Base-by-base conservation (phyloP, 2,113 vertebrate genomes). In the Semnopithecus entellus region DNA sequence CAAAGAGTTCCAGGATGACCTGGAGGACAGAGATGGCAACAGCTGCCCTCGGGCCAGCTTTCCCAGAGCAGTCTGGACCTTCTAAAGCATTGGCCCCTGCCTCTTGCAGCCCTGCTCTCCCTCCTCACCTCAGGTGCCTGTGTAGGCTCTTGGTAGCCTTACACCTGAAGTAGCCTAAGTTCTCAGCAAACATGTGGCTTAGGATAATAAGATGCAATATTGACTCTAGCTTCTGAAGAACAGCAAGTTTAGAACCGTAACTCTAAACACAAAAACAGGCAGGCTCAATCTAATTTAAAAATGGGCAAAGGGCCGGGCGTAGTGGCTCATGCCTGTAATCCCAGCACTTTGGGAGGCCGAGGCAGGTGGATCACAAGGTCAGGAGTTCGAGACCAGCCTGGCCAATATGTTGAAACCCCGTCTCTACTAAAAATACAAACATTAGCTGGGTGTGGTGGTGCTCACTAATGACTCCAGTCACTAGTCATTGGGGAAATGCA, bases 161-260 rank as follows among this genome's bases (percentile, higher is more conserved):
- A 64, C 27, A 64, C 27, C 27, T 64, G 9, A 96, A 92, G 59
- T 83, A 66, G 83, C 73, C 55, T 52, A 76, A 16, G 50, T 78
- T 92, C 52, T 95, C 45, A 66, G 85, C 68, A 78, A 66, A 85
- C 27, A 64, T 27, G 48, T 55, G 82, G 43, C 75, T 97, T 95
- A 82, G 52, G 73, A 95, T 38, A 80, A 73, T 50, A 91, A 90
- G 40, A 87, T 57, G 55, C 25, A 68, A 20, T 45, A 66, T 68
- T 75, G 68, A 85, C 4, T 78, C 11, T 52, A 17, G 50, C 27
- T 30, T 76, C 45, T 84, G 68, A 95, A 80, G 57, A 87, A 12
- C 27, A 88, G 57, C 55, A 93, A 52, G 35, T 82, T 88, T 73
- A 75, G 55, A 90, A 93, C 35, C 48, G 13, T 59, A 87, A 80